phyloP scores from a whole-genome alignment of 2,113 vertebrate species.

The Paradoxurus hermaphroditus region DNA sequence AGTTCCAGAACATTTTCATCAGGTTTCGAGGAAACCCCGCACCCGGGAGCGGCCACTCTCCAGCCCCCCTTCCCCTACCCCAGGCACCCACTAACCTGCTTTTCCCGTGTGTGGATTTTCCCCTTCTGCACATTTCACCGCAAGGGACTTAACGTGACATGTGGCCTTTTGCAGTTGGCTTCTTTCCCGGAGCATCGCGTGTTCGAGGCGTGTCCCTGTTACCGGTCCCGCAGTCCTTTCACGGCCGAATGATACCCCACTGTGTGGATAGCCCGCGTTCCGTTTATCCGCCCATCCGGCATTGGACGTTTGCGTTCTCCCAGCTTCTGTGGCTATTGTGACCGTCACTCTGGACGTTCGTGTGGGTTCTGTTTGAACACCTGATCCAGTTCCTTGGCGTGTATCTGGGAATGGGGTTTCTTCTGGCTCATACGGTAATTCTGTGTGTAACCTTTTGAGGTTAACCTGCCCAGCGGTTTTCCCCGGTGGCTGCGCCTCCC shows the following conservation, averaged over 20 bases:
- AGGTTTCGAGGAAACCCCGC: background rate
- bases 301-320: accelerated
- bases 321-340: accelerated
- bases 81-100: background rate
- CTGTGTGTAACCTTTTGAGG: background rate
- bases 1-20: background rate
- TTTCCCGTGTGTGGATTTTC: too few relatives aligned
- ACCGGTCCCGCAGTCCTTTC: accelerated
- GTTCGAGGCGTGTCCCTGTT: accelerated
- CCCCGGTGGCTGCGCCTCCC: background rate
- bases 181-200: accelerated
- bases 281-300: accelerated
- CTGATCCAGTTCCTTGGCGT: background rate
- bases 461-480: background rate
- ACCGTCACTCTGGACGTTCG: accelerated
- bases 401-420: background rate
- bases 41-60: accelerated
- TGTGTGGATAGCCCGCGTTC: accelerated
- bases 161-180: background rate
- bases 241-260: accelerated
- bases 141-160: accelerated
- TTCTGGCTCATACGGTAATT: background rate
- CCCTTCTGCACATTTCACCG: background rate
- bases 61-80: background rate
- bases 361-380: background rate